A percentile compares a stretch with the other conserved stretches of the same genome.
These are phyloP conservation scores for Crioceris asparagi DNA, from an alignment of 2,888 invertebrate species.

Conservation along the genomic window DNA sequence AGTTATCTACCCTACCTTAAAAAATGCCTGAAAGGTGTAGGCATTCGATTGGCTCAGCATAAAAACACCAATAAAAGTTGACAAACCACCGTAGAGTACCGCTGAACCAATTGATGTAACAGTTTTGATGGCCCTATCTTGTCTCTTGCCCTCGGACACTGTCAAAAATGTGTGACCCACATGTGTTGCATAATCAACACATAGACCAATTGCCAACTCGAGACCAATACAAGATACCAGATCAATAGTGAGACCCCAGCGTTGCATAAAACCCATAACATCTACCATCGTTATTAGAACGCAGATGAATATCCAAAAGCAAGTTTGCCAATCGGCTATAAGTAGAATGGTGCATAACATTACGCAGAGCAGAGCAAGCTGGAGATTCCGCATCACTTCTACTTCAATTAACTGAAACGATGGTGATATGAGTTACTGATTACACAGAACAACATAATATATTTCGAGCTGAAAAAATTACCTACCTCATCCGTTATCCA, in stretches of 20 bases:
- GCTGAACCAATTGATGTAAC: conserved; percentile 65
- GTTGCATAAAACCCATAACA: conserved; percentile 67
- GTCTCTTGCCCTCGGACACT: conserved; percentile 41
- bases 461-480: neutral
- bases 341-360: conserved; percentile 67
- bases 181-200: conserved; percentile 76
- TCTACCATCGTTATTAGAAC: conserved; percentile 63
- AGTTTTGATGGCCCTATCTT: conserved; percentile 52
- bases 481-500: conserved; percentile 68
- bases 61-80: conserved; percentile 62
- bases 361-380: conserved; percentile 64
- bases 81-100: conserved; percentile 66
- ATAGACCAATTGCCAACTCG: conserved; percentile 69
- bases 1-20: conserved; percentile 43
- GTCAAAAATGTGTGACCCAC: conserved; percentile 72
- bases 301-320: conserved; percentile 67
- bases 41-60: conserved; percentile 60
- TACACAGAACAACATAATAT: neutral
- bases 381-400: conserved; percentile 67
- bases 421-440: neutral
- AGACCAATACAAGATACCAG: conserved; percentile 68
- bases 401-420: conserved; percentile 48
- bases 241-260: conserved; percentile 74
- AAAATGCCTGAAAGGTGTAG: conserved; percentile 67
- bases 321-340: conserved; percentile 65